Evolutionary conservation across 2,113 vertebrate genomes (phyloP), one percentile per base, ranked within the genome.

Genomic region (Paratilapia polleni): DNA sequence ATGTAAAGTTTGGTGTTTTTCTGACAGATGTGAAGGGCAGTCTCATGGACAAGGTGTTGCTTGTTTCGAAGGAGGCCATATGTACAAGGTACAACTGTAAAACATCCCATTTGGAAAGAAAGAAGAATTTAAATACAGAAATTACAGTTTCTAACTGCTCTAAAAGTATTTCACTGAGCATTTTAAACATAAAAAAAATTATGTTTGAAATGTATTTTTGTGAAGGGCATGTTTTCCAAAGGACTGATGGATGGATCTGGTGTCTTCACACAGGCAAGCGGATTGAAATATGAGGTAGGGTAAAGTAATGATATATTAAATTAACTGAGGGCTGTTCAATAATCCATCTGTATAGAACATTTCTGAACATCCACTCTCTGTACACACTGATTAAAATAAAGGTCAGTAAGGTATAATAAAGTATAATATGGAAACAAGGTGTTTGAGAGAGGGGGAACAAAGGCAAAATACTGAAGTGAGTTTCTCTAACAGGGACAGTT

Each of bases 211-310:
- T 73, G 47, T 7, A 15, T 68, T 78, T 64, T 80, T 76, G 19
- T 88, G 1, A 85, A 99, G 98, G 98, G 98, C 14, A 90, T 80
- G 10, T 98, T 99, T 95, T 97, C 96, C 26, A 94, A 95, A 75
- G 98, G 98, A n/a, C 59, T 94, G 12, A 97, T 99, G 97, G 91
- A 98, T 1, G 98, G 98, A 68, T 87, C 19, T 31, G 98, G 98
- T 11, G 94, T 94, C 76, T 98, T 97, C 59, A 94, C 91, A 0
- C 96, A 94, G 96, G 87, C 94, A 13, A 95, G 96, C 26, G 97
- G 97, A 85, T 49, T 98, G 43, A 97, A 94, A 87, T 99, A 97
- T 0, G 96, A 99, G 97, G 98, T 99, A 95, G 90, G 38, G 0
- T 22, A 41, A 24, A 20, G 3, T 54, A 38, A 31, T 20, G 1